Base-by-base conservation (phyloP, 2,797 vertebrate genomes). In the Toxotes lorentzi region DNA sequence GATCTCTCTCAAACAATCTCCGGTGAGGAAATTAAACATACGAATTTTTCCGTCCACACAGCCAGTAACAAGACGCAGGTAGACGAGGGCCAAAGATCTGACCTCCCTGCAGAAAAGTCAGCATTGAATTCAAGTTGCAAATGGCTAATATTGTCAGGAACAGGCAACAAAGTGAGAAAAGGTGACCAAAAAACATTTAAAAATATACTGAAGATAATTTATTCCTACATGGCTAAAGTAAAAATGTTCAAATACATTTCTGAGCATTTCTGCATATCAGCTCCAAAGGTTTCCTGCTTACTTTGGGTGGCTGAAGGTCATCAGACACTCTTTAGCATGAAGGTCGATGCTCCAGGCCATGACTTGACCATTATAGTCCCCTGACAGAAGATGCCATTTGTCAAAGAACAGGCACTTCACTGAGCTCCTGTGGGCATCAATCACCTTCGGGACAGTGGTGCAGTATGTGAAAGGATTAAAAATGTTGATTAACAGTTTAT, bases 1-100 rank as follows among this genome's bases (percentile, higher is more conserved):
- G 91, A 99, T 88, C 67, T 95, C 92, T 81, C 89, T 94, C 60
- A 98, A 86, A 83, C 97, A 98, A 27, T 91, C 94, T 8, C 97
- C 97, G 0, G 90, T 95, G 73, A 98, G 91, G 83, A 97, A 96
- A 79, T 93, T 96, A 70, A 98, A 98, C 38, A 98, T 91, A 2
- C 96, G 94, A 65, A 98, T 96, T 88, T 95, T 97, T 53, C 97
- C 97, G 0, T 99, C 97, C 1, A 82, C 92, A 35, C 97, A 98
- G 81, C 96, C 96, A 0, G 95, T 99, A 86, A 98, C 70, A 38
- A 98, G 95, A n/a, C 97, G 88, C 51, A 99, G 97, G 85, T 94
- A 97, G 53, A 94, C 76, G 23, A 97, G 93, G 11, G 92, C 91
- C 88, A 98, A 73, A 1, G 95, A 93, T 32, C 93, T 92, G 0